Evolutionary conservation across 2,113 vertebrate genomes (phyloP).

Genomic region (Dissostichus mawsoni): DNA sequence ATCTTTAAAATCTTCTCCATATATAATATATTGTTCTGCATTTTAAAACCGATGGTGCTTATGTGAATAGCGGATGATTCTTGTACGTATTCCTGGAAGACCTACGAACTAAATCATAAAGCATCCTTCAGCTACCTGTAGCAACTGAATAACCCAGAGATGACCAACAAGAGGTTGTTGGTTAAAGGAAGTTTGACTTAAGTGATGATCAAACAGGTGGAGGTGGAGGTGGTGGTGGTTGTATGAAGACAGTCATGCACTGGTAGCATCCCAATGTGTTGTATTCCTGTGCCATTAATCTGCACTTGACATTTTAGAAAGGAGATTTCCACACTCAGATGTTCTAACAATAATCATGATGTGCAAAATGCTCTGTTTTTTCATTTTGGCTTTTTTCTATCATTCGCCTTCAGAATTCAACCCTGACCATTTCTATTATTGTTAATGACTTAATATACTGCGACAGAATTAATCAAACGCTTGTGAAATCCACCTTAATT

Average conservation of each 20-base stretch:
- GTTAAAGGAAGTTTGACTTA: neutral
- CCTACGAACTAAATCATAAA: neutral
- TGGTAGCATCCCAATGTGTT: conserved; percentile 37
- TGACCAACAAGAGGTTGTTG: conserved; percentile 20
- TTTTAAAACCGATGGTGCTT: neutral
- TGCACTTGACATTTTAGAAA: neutral
- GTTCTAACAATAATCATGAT: neutral
- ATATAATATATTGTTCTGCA: too few relatives aligned
- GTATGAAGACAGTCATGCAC: conserved; percentile 33
- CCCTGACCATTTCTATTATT: too few relatives aligned
- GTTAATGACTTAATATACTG: too few relatives aligned
- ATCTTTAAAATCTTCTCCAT: neutral
- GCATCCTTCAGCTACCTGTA: neutral
- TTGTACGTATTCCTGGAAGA: neutral
- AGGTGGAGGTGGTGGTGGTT: conserved; percentile 33
- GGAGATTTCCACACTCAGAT: conserved; percentile 36
- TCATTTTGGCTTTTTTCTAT: too few relatives aligned
- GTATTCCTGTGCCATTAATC: neutral
- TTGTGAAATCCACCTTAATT: neutral
- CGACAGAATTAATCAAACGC: too few relatives aligned
- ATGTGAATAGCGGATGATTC: neutral
- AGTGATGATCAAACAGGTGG: conserved; percentile 45
- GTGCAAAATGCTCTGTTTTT: too few relatives aligned
- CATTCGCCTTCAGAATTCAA: too few relatives aligned
- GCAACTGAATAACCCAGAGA: neutral